Evolutionary conservation across 2,113 vertebrate species (phyloP), one percentile per base, ranked within the genome.

Genomic region (Edolisoma coerulescens): DNA sequence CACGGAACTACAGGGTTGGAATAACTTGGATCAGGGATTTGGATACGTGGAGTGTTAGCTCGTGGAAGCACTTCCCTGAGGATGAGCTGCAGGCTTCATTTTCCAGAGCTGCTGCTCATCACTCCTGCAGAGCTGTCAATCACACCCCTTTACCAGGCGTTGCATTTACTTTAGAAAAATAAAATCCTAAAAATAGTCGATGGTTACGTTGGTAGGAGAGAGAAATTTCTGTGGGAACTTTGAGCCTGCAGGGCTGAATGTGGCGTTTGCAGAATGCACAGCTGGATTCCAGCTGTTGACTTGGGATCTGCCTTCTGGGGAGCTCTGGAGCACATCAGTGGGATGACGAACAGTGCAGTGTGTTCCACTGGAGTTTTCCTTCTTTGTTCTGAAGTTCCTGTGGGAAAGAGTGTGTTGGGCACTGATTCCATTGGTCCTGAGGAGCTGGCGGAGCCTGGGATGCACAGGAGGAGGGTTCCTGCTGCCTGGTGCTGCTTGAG

Each of bases 121-220:
- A 64, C 11, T 91, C 84, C 50, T 85, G 54, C 45, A 42, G 76
- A 76, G 64, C 83, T 96, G 95, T 94, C 95, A 95, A 41, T 95
- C 93, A 88, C 76, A 64, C 37, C 42, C 35, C 39, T 49, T 80
- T 39, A 33, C 37, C 60, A 70, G 79, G 63, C 53, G 11, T 33
- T 91, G 60, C 76, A 37, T 84, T 84, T 56, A 39, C 27, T 74
- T 70, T 1, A 42, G 81, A 70, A 59, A 75, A 85, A 70, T 33
- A 50, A 42, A 65, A 18, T 24, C 65, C 96, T 94, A 95, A 96
- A 90, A 95, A 96, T 92, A 95, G 87, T 70, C 88, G 79, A 16
- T 78, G 61, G 59, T 81, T 77, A 13, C 4, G 4, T 61, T 70
- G 77, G 45, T 84, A 50, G 87, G 68, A 81, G 85, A 68, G 78